These are phyloP conservation scores for Paguma larvata DNA, from an alignment of 2,797 vertebrate species.

Conservation along the genomic window DNA sequence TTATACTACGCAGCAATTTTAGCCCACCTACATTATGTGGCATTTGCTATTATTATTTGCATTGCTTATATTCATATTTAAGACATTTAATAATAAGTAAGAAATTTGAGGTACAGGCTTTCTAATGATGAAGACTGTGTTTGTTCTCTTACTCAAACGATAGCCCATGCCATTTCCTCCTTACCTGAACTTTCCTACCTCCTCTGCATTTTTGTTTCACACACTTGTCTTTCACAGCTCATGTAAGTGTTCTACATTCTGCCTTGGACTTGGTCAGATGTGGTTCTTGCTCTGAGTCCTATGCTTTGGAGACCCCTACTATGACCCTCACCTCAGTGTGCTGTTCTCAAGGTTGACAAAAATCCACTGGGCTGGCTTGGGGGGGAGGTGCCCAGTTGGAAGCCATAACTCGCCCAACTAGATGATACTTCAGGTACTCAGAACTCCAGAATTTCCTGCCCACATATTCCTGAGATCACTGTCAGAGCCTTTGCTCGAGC, in stretches of 20 bases:
- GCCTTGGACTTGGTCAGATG: background rate
- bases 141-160: background rate
- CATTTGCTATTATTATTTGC: slow-evolving; percentile 15
- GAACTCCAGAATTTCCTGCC: background rate
- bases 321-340: background rate
- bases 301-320: background rate
- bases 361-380: background rate
- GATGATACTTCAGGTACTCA: background rate
- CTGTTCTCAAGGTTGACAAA: background rate
- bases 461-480: background rate
- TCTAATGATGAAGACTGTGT: background rate
- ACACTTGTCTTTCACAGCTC: background rate
- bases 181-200: background rate
- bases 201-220: background rate
- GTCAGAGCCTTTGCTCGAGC: fast-evolving
- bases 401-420: background rate
- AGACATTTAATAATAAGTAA: background rate
- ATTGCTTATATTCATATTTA: slow-evolving; percentile 28
- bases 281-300: background rate
- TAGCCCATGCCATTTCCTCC: background rate
- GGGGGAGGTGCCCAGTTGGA: background rate
- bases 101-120: background rate
- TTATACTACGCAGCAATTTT: background rate
- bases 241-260: background rate
- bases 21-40: background rate